Evolutionary conservation across 2,113 vertebrate species (phyloP).

Genomic region (Perognathus longimembris): DNA sequence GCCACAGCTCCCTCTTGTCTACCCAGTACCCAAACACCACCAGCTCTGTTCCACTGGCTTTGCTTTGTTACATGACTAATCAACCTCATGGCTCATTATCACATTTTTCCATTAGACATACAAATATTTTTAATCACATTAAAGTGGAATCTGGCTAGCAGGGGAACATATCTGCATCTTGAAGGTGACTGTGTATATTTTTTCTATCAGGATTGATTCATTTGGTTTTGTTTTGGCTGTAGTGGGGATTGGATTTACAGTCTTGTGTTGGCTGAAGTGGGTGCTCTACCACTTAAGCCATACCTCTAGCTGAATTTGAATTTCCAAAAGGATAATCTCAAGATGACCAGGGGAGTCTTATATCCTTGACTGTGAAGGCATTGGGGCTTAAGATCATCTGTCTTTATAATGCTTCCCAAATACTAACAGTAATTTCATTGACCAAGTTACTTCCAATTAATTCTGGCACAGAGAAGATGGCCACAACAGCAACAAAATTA

Average conservation of each 20-base stretch:
- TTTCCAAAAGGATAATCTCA: neutral
- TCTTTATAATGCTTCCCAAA: neutral
- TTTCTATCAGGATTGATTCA: neutral
- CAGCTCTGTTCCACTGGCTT: neutral
- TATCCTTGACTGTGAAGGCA: neutral
- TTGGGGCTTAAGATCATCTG: neutral
- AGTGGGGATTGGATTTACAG: no score
- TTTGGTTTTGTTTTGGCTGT: no score
- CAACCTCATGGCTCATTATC: neutral
- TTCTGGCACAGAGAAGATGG: neutral
- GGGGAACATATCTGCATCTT: neutral
- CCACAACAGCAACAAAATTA: neutral
- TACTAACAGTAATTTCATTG: slow-evolving; percentile 3
- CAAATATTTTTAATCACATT: neutral
- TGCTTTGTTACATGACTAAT: neutral
- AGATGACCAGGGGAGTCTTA: neutral
- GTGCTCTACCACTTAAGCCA: no score
- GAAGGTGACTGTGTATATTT: neutral
- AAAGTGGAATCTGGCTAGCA: neutral
- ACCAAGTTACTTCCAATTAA: neutral
- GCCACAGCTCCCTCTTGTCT: neutral
- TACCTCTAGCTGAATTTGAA: neutral
- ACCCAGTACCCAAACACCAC: neutral
- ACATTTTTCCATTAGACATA: neutral
- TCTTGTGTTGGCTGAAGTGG: no score